Evolutionary conservation across 2,797 vertebrate genomes (phyloP), one percentile per base, ranked within the genome.

Genomic region (Tympanoctomys barrerae): DNA sequence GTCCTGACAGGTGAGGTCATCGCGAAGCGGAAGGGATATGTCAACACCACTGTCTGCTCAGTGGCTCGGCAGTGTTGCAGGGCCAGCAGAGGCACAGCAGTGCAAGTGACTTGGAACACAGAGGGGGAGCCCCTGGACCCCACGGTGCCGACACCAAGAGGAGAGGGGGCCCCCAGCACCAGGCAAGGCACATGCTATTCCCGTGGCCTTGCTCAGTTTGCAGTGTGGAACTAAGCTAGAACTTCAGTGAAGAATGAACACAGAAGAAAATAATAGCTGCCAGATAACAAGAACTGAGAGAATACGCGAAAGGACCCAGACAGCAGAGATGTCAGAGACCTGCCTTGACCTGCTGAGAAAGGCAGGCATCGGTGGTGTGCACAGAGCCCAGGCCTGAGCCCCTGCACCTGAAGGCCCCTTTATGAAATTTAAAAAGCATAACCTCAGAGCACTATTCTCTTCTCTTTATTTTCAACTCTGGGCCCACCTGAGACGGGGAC

Each of bases 101-200:
- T 52, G 89, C 61, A 96, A 90, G 87, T 1, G n/a, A 78, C 46
- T 87, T 54, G 57, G 19, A 96, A 82, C 14, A n/a, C 52, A 80
- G 46, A 79, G 82, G 78, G 75, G 68, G 28, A 81, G 24, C 7
- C 22, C 24, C 28, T 89, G 91, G 68, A 87, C 22, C 39, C 28
- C 81, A 39, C 64, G 46, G 33, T 33, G 57, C 66, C 75, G 19
- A 11, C 2, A 2, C 2, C 46, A 3, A 0, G 13, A 18, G 33
- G 0, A 13, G 14, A 2, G n/a, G 82, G 52, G 21, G 36, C 10
- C 10, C 70, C 36, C 10, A 36, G 70, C 70, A 42, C 36, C 10
- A 2, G 42, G 36, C 22, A 73, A 9, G 70, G 19, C 16, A 10
- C 7, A 13, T 14, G 68, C 33, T 21, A 87, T 68, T 52, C 28